These are phyloP conservation scores for Scelioninae gen. 1 DNA, from an alignment of 2,888 invertebrate genomes.

Conservation along the genomic window DNA sequence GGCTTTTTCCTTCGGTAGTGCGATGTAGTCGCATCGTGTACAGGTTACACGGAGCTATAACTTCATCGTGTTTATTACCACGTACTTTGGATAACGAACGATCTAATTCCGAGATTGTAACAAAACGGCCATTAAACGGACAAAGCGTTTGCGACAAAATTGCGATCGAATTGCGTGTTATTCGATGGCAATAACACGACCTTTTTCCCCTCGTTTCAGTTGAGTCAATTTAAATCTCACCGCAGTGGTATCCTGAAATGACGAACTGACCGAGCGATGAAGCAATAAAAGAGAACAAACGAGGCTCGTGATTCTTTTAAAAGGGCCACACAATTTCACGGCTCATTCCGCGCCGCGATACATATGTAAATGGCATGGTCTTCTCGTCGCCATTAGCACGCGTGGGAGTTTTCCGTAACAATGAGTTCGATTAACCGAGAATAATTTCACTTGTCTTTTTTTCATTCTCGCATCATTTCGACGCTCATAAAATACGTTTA, in stretches of 20 bases:
- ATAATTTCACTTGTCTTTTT: slow-evolving; percentile 70
- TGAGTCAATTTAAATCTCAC: slow-evolving; percentile 25
- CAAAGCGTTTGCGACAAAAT: slow-evolving; percentile 18
- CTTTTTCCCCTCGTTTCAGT: not conserved
- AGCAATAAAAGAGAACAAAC: slow-evolving; percentile 49
- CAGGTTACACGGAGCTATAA: slow-evolving; percentile 55
- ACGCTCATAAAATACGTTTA: slow-evolving; percentile 44
- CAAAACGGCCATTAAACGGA: slow-evolving; percentile 31
- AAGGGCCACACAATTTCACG: slow-evolving; percentile 76
- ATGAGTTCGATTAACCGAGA: slow-evolving; percentile 73
- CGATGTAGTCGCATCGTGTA: slow-evolving; percentile 48
- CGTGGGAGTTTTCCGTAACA: slow-evolving; percentile 73
- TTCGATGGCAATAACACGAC: no score
- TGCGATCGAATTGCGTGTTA: slow-evolving; percentile 14
- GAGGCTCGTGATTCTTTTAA: slow-evolving; percentile 46
- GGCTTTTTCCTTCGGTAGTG: slow-evolving; percentile 48
- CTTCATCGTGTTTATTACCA: slow-evolving; percentile 62
- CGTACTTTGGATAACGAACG: slow-evolving; percentile 58
- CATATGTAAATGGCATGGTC: slow-evolving; percentile 52
- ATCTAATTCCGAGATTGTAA: slow-evolving; percentile 34
- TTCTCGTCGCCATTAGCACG: slow-evolving; percentile 55
- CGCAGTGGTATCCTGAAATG: slow-evolving; percentile 31
- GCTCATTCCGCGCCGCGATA: slow-evolving; percentile 74
- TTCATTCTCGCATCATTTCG: slow-evolving; percentile 28
- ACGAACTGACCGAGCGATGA: slow-evolving; percentile 39